A percentile compares a stretch with the other conserved stretches of the same genome.
These are phyloP conservation scores for Talpa occidentalis DNA, from an alignment of 2,113 vertebrate genomes.

Conservation along the genomic window DNA sequence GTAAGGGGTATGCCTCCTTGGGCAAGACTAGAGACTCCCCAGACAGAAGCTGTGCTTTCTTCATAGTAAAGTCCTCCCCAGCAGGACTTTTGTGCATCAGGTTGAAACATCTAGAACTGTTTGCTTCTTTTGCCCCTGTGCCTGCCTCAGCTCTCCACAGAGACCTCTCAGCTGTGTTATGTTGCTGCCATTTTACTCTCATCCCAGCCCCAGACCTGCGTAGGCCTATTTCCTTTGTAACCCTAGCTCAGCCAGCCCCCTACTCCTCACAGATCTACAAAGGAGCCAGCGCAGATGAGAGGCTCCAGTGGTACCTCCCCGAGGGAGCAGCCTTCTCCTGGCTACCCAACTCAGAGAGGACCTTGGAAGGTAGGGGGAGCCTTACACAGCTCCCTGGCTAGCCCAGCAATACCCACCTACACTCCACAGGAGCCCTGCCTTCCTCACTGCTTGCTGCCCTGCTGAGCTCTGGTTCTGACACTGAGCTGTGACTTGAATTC, in stretches of 20 bases:
- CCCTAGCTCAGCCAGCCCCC: neutral
- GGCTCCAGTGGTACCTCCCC: slow-evolving; percentile 91
- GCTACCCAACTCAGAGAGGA: slow-evolving; percentile 94
- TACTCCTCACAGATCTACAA: slow-evolving; percentile 90
- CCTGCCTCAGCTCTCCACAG: neutral
- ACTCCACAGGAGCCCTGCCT: neutral
- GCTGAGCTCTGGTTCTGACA: neutral
- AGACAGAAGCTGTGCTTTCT: neutral
- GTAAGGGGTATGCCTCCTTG: neutral
- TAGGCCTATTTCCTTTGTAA: neutral
- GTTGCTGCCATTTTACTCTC: neutral
- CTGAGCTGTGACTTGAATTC: slow-evolving; percentile 47
- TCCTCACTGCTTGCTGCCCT: neutral
- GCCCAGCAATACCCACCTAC: neutral
- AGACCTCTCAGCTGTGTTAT: neutral
- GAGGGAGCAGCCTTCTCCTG: slow-evolving; percentile 88
- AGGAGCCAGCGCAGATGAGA: slow-evolving; percentile 92
- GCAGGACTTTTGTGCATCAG: no score
- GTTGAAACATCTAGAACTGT: neutral
- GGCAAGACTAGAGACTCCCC: neutral
- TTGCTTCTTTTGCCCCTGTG: neutral
- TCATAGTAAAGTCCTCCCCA: neutral
- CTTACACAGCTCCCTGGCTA: neutral
- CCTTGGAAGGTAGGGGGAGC: slow-evolving; percentile 89
- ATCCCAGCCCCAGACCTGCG: neutral